Percentiles rank a stretch among this genome's conserved stretches.
Conservation (phyloP, 2,888 invertebrate genomes). For the Drosophila bunnanda region DNA sequence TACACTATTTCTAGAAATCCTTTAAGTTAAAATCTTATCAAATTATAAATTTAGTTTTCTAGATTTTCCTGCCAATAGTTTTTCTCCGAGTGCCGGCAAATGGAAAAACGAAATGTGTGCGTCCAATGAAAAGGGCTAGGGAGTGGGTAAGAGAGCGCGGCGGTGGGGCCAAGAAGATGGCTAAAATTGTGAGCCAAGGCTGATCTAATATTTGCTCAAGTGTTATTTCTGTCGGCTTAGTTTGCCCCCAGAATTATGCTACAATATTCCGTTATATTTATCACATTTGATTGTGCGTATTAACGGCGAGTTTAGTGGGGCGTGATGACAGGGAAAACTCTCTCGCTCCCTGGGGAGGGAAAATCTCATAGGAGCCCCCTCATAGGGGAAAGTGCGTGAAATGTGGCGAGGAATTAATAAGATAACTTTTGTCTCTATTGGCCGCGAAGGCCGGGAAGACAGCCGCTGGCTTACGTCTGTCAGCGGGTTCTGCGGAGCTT, state of each 20-base stretch:
- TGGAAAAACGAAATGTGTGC: slow-evolving; percentile 48
- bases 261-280: slow-evolving; percentile 76
- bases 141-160: background rate
- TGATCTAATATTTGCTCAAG: slow-evolving; percentile 74
- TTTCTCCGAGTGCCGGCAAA: slow-evolving; percentile 44
- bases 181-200: slow-evolving; percentile 54
- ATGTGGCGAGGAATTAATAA: slow-evolving; percentile 72
- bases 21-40: background rate
- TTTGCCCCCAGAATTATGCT: slow-evolving; percentile 69
- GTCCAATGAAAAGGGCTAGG: slow-evolving; percentile 7
- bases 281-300: slow-evolving; percentile 79
- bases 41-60: too few species aligned
- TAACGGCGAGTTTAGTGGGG: slow-evolving; percentile 71
- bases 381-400: slow-evolving; percentile 39
- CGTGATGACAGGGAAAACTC: slow-evolving; percentile 46
- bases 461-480: slow-evolving; percentile 53
- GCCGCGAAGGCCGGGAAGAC: slow-evolving; percentile 7
- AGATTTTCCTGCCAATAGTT: background rate
- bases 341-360: background rate
- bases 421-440: slow-evolving; percentile 66
- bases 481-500: slow-evolving; percentile 60
- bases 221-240: slow-evolving; percentile 81
- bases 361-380: background rate
- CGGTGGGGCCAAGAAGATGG: slow-evolving; percentile 1
- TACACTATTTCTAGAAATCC: background rate